These are phyloP conservation scores for Cremastinae sp. DNA, from an alignment of 2,888 invertebrate species.

Conservation along the genomic window DNA sequence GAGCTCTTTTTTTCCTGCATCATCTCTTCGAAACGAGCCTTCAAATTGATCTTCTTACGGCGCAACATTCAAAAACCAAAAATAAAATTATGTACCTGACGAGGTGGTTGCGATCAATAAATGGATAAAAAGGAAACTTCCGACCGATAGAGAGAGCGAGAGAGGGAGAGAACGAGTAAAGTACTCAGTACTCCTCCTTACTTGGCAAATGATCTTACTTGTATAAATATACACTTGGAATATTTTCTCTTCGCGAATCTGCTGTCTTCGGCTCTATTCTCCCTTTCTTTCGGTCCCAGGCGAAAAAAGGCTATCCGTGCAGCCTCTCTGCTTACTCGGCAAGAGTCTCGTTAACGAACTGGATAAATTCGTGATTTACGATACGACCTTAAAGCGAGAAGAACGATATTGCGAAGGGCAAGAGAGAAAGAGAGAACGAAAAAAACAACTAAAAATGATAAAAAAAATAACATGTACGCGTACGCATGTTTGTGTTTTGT, in stretches of 20 bases:
- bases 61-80: constrained; percentile 28
- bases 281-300: constrained; percentile 13
- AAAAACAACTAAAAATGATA: constrained; percentile 56
- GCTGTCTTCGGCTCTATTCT: neutral
- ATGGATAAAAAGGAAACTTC: constrained; percentile 42
- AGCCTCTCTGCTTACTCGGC: constrained; percentile 12
- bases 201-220: constrained; percentile 8
- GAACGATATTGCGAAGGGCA: constrained; percentile 34
- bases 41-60: constrained; percentile 1
- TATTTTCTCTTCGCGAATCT: constrained; percentile 9
- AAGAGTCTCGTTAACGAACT: constrained; percentile 59
- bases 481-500: constrained; percentile 51
- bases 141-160: neutral
- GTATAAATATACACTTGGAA: constrained; percentile 2
- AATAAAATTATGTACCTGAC: constrained; percentile 23
- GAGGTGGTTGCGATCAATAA: constrained; percentile 25
- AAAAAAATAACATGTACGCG: neutral
- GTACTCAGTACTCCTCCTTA: constrained; percentile 34
- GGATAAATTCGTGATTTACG: constrained; percentile 65
- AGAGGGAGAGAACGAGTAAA: constrained; percentile 3
- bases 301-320: constrained; percentile 10
- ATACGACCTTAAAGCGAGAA: constrained; percentile 50
- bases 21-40: constrained; percentile 16
- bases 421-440: constrained; percentile 47
- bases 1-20: constrained; percentile 5